Base-by-base conservation (phyloP, 2,888 invertebrate genomes). In the Cosmopolites sordidus region DNA sequence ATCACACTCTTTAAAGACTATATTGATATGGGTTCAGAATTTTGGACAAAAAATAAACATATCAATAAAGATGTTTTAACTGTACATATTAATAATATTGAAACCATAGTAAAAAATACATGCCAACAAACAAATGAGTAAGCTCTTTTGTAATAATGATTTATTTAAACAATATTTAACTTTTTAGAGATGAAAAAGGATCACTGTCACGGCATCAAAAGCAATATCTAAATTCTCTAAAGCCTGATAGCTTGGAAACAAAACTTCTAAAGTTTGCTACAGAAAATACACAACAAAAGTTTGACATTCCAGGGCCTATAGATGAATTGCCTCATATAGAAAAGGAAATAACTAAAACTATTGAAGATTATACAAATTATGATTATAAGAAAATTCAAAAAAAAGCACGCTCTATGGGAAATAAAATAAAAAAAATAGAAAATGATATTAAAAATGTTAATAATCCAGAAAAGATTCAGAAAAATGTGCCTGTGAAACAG, bases 271-370 rank as follows among this genome's bases (percentile, higher is more conserved):
- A 66, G 60, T 71, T 72, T 64, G 70, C 69, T 2, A 16, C 47
- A 2, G 16, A 37, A 16, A 50, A 45, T 40, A 16, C 47, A 3
- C 22, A 37, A 16, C 11, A 33, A 14, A 15, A 43, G 18, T 16
- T 12, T 9, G 12, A 27, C 14, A 22, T 38, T 1, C 29, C 16
- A 15, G 27, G 44, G 60, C 81, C 82, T 11, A 79, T 81, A 68
- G 76, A 82, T 63, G 69, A 75, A 38, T 64, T 82, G 2, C 75
- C 76, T 60, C 70, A 76, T 44, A 62, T 82, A 14, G 79, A 80
- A 63, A 64, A 75, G 43, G 71, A 75, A 39, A 58, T 80, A 43
- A 79, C 79, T 62, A 73, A 75, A 11, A 17, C 42, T 18, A 37
- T 53, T 12, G n/a, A 43, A 1, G 75, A 78, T 60, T 64, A 78